Evolutionary conservation across 1,140 invertebrate genomes (phyloP), one percentile per base, ranked within the genome.

Genomic region (Pissodes strobi): DNA sequence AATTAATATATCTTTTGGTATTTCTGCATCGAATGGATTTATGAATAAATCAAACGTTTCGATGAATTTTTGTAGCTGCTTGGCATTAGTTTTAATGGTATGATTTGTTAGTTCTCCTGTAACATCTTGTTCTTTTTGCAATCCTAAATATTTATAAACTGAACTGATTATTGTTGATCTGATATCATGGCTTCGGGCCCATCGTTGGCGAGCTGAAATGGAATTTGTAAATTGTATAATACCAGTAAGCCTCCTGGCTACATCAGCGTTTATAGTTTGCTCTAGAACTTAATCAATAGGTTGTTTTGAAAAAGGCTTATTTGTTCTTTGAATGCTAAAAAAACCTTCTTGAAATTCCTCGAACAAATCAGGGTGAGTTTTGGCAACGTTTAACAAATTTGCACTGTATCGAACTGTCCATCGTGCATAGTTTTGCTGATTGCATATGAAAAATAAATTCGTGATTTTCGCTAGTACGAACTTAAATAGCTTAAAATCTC

Each of bases 181-280:
- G 8, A 67, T 55, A 51, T 61, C 62, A 57, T 69, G 69, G 45
- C 66, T 69, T 25, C 43, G 43, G 19, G 67, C 63, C 63, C 69
- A 70, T 30, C 63, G 57, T 55, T 61, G 58, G 57, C 64, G 58
- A 22, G 55, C 64, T 48, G 56, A 66, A 37, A 59, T 66, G 6
- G 67, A 69, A 46, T 71, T 67, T 22, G 67, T 71, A 27, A 70
- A 63, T n/a, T 71, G 59, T n/a, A 52, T 34, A 30, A 66, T 63
- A 17, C 71, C 72, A 39, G 66, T 72, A 1, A 76, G 22, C 55
- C 60, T 71, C 22, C 65, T 74, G 12, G 73, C 74, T 18, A 70
- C 74, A 68, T 77, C 74, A 25, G 69, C 72, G 51, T 75, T 77
- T 6, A 75, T 70, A 0, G 72, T 76, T 69, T 74, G 72, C 38